A percentile compares a stretch with the other conserved stretches of the same genome.
These are phyloP conservation scores for Poicephalus gulielmi DNA, from an alignment of 2,113 vertebrate genomes.

Conservation along the genomic window DNA sequence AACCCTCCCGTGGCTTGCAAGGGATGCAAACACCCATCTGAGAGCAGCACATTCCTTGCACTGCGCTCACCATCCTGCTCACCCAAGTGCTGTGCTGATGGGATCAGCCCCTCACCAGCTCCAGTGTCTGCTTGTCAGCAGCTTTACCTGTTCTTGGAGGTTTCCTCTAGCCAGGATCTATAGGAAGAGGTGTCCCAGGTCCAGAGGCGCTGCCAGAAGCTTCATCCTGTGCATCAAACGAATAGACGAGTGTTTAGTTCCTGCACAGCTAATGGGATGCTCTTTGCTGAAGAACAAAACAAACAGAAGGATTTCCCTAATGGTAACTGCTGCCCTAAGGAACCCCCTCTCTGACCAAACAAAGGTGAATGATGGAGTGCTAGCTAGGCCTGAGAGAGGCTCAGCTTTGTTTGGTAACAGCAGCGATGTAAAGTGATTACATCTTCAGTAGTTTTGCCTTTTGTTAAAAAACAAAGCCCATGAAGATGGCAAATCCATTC, in stretches of 20 bases:
- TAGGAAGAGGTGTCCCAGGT: neutral
- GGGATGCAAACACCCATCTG: neutral
- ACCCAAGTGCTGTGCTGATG: neutral
- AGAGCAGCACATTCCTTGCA: neutral
- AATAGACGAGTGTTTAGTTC: neutral
- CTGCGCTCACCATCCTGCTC: rapidly evolving
- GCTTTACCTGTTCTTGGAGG: neutral
- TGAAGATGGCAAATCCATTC: neutral
- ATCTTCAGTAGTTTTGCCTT: neutral
- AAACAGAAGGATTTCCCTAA: neutral
- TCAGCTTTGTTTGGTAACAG: neutral
- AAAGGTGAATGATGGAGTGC: neutral
- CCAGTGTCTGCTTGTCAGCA: neutral
- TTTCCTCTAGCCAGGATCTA: neutral
- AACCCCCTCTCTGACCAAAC: neutral
- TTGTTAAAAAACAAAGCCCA: neutral
- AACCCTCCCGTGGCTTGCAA: neutral
- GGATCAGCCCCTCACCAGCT: neutral
- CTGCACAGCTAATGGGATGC: neutral
- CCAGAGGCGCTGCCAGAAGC: neutral
- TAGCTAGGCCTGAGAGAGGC: neutral
- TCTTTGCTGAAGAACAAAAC: neutral
- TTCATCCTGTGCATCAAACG: neutral
- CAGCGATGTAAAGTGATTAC: neutral
- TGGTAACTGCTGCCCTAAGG: neutral